Base-by-base conservation (phyloP, 2,888 invertebrate genomes). In the Halocaridina rubra region DNA sequence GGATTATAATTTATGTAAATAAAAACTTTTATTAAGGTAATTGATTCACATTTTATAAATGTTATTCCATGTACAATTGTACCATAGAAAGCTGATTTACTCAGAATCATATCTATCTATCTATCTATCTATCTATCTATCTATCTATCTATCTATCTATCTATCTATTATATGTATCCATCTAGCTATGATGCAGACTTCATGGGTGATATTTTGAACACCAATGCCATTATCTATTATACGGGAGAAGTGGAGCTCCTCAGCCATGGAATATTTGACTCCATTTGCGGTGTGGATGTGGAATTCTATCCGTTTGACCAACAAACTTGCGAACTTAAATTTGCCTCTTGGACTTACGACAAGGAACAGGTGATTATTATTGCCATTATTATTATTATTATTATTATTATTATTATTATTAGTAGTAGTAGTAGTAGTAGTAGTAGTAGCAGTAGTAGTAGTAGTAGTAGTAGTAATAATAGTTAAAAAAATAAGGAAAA, bases 251-350 rank as follows among this genome's bases (percentile, higher is more conserved):
- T 86, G 71, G 78, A 80, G 67, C 32, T 84, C 27, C 24, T 80
- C 10, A 79, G 84, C 72, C 86, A 86, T 71, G 84, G 80, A 33
- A 57, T 84, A 46, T 74, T 86, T 53, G 59, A 61, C 27, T 84
- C 86, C 0, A 72, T 74, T 24, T 86, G 86, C 30, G 10, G 46
- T 2, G 78, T 85, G 64, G 81, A 81, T 61, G 67, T 85, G 16
- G 81, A 81, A 57, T 85, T 77, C 72, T 85, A 85, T 32, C 85
- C 85, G 59, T 85, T 85, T 61, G 85, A 85, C 59, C 81, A 85
- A 72, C 85, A 85, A 78, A 39, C 59, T 32, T 85, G 85, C 67
- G 77, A 76, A 2, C 69, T 85, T 3, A 46, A 30, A 46, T 85
- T 85, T 32, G 64, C 77, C 64, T 81, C 80, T 22, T 85, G 85